Conservation (phyloP, 2,888 invertebrate genomes). For the Cancer borealis region DNA sequence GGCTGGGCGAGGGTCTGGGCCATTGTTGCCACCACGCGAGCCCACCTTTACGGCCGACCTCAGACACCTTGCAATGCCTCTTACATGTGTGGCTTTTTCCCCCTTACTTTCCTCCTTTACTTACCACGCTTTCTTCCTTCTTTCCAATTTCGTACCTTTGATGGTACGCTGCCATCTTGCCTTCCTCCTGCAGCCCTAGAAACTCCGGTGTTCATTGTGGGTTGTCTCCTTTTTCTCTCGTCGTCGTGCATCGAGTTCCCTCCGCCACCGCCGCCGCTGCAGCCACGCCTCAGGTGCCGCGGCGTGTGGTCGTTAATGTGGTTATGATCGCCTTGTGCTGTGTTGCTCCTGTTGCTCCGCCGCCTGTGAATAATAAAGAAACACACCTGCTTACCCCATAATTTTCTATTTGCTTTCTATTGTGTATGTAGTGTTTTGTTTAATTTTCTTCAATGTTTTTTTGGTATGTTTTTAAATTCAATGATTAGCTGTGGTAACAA, state of each 20-base stretch:
- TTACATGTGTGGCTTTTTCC: neutral
- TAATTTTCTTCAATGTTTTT: neutral
- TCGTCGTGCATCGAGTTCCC: neutral
- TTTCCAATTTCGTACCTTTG: neutral
- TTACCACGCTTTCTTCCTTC: neutral
- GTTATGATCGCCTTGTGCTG: neutral
- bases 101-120: neutral
- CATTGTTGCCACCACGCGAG: slow-evolving; percentile 59
- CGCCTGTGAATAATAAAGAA: neutral
- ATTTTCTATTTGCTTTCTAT: neutral
- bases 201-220: neutral
- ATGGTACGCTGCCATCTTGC: neutral
- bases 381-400: neutral
- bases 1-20: slow-evolving; percentile 50
- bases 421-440: neutral
- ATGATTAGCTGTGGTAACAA: too few species aligned
- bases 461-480: neutral
- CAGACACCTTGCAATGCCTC: neutral
- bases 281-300: neutral
- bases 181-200: neutral
- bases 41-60: slow-evolving; percentile 53
- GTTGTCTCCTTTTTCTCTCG: neutral
- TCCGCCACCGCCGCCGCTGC: neutral
- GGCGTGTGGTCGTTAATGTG: neutral
- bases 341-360: neutral